Percentiles rank a stretch among this genome's conserved stretches.
Conservation (phyloP, 2,888 invertebrate species). For the Corbicula japonica region DNA sequence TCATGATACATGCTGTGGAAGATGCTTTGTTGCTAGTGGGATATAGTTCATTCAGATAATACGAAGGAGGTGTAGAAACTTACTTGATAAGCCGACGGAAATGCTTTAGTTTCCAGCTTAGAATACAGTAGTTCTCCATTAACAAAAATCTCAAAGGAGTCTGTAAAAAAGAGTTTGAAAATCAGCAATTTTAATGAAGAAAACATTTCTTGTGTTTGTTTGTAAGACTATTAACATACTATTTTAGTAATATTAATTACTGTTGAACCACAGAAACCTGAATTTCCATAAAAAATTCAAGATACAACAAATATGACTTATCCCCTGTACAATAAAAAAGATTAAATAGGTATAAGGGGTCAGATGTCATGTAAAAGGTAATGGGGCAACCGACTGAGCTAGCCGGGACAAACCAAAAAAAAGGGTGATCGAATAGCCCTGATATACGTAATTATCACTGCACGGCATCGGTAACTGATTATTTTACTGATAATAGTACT, state of each 20-base stretch:
- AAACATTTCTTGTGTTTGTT: not conserved
- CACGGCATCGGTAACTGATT: not conserved
- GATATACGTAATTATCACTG: not conserved
- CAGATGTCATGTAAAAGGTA: not conserved
- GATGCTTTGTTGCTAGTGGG: not conserved
- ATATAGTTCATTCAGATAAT: not conserved
- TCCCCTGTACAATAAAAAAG: not conserved
- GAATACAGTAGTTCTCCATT: conserved; percentile 56
- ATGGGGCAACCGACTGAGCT: no score
- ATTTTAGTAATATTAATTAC: not conserved
- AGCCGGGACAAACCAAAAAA: no score
- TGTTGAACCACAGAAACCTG: not conserved
- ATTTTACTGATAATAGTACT: not conserved
- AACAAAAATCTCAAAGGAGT: conserved; percentile 60
- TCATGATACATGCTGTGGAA: not conserved
- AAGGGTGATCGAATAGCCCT: no score
- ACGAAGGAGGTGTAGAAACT: not conserved
- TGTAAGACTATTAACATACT: not conserved
- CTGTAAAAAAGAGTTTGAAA: conserved; percentile 62
- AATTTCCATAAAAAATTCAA: not conserved
- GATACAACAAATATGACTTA: not conserved
- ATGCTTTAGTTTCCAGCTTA: conserved; percentile 46
- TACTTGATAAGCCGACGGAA: conserved; percentile 51
- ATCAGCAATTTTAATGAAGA: not conserved
- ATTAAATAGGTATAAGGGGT: not conserved